Base-by-base conservation (phyloP, 2,797 vertebrate species). In the Peromyscus melanophrys region DNA sequence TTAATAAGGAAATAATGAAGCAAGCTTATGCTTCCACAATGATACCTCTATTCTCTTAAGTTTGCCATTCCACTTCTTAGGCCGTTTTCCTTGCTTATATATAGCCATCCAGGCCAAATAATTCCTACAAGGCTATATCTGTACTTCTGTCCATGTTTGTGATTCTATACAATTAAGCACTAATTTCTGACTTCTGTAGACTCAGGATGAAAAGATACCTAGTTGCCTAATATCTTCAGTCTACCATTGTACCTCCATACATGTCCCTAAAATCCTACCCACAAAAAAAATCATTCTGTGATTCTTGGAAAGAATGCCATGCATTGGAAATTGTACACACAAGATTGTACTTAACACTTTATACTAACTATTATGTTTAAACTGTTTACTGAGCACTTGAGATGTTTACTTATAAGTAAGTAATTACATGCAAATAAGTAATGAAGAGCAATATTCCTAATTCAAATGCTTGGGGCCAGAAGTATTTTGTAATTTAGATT, bases 1-100 rank as follows among this genome's bases (percentile, higher is more conserved):
- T 94, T 80, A 96, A 43, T 78, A 92, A 80, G 49, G 29, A 95
- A 86, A 94, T 57, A 89, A 90, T 75, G 61, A 89, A 81, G n/a
- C 77, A 34, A 82, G 23, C 57, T 94, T 77, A 61, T 88, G 13
- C 29, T 52, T 55, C 89, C 57, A 59, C 8, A 63, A n/a, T 78
- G 16, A 84, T 88, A 86, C 13, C n/a, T 67, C 1, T 73, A 27
- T 89, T 85, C 49, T 88, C 21, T 84, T 19, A 55, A 52, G 4
- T 52, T 83, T 92, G 34, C 25, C 23, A 4, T 61, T 76, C 21
- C 2, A 43, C 7, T 14, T 82, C 89, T 49, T 80, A 81, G 31
- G 25, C 21, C 37, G 11, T 57, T 75, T 77, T 40, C 63, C 31
- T 73, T 69, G 10, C 19, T 84, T 59, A 23, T 17, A 67, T 90